Conservation (phyloP, 2,113 vertebrate genomes). For the Falcunculus frontatus region DNA sequence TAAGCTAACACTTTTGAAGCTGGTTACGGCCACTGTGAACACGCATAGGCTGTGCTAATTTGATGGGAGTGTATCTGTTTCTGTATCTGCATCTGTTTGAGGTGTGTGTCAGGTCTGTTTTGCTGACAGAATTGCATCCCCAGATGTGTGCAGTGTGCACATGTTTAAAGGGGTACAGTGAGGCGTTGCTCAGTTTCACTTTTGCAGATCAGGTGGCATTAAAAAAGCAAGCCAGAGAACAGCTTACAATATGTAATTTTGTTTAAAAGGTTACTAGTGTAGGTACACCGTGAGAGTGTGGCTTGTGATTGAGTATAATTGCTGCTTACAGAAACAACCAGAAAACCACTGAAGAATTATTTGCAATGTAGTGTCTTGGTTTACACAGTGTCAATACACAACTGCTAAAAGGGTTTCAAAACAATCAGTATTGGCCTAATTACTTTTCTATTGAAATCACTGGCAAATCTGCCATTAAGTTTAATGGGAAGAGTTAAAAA, state of each 20-base stretch:
- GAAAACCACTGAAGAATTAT: background rate
- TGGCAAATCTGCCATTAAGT: background rate
- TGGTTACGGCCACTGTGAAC: background rate
- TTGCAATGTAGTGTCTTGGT: background rate
- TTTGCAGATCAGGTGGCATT: background rate
- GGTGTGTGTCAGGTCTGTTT: background rate
- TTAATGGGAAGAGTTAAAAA: background rate
- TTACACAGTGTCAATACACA: background rate
- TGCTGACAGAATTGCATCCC: background rate
- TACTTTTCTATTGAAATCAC: background rate
- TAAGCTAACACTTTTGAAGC: background rate
- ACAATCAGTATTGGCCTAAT: background rate
- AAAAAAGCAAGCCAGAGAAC: background rate
- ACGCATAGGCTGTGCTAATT: background rate
- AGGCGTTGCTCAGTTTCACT: background rate
- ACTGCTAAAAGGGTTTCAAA: background rate
- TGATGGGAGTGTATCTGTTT: background rate
- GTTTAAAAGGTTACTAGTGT: background rate
- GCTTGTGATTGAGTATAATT: background rate
- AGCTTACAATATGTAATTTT: background rate
- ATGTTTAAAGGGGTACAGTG: background rate
- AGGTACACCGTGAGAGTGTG: background rate
- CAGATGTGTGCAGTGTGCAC: rapidly evolving
- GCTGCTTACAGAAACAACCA: background rate
- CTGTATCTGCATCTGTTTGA: background rate